phyloP scores from a whole-genome alignment of 2,797 vertebrate genomes.

The Siniperca scherzeri region DNA sequence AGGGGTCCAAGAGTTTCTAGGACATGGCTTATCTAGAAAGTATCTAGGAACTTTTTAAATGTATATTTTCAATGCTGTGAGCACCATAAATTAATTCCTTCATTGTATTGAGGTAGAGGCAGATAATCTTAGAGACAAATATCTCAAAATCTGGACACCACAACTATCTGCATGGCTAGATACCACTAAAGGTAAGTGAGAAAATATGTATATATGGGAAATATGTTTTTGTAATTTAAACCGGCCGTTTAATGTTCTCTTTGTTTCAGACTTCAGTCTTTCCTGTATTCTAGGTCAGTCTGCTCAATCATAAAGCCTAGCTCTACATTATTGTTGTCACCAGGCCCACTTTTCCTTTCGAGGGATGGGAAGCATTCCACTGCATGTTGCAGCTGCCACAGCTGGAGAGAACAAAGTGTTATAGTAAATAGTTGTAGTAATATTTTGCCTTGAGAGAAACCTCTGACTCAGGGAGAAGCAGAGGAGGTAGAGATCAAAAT shows the following conservation, averaged over 20 bases:
- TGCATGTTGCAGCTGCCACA: constrained; percentile 66
- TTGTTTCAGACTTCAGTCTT: constrained; percentile 11
- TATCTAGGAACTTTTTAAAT: background rate
- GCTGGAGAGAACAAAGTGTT: constrained; percentile 61
- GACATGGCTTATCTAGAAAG: background rate
- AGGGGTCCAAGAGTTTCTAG: background rate
- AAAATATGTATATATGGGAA: too few relatives aligned
- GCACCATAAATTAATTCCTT: background rate
- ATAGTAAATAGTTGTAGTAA: constrained; percentile 66
- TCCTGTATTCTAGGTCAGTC: background rate
- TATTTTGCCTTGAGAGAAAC: constrained; percentile 61
- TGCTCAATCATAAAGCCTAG: constrained; percentile 36
- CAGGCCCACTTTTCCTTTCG: constrained; percentile 71
- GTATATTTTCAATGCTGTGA: background rate
- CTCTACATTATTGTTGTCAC: constrained; percentile 66
- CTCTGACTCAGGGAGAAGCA: constrained; percentile 50
- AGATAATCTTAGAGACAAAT: constrained; percentile 2
- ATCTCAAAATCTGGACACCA: background rate
- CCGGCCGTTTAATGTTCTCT: background rate
- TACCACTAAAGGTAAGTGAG: too few relatives aligned
- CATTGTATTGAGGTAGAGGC: background rate
- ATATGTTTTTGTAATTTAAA: too few relatives aligned
- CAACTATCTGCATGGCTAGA: background rate
- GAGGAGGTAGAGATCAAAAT: constrained; percentile 31
- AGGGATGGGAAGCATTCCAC: constrained; percentile 70